Percentiles rank a stretch among this genome's conserved stretches.
phyloP scores from a whole-genome alignment of 2,113 vertebrate genomes.

The Cervus canadensis region DNA sequence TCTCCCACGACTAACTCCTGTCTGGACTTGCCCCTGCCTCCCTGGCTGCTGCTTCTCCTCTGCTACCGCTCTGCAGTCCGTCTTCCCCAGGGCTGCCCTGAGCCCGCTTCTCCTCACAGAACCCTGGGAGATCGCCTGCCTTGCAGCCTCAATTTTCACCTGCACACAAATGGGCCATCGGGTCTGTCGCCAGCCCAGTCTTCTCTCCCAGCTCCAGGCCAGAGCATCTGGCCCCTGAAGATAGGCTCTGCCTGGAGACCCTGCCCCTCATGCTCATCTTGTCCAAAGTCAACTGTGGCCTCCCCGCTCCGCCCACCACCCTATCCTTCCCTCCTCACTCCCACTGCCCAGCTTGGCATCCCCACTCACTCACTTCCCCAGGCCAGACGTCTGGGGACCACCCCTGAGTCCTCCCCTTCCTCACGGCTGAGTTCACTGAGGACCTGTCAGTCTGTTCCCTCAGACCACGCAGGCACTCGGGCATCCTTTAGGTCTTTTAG shows the following conservation, averaged over 20 bases:
- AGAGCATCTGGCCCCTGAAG: not conserved
- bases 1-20: not conserved
- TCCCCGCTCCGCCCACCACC: accelerated
- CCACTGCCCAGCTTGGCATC: not conserved
- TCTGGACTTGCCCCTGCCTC: not conserved
- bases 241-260: not conserved
- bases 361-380: not conserved
- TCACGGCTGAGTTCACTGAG: accelerated
- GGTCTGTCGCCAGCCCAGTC: not conserved
- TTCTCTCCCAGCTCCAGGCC: not conserved
- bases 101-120: not conserved
- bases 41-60: not conserved
- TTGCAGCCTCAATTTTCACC: not conserved
- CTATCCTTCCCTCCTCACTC: not conserved
- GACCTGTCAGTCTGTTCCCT: not conserved
- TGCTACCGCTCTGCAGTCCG: not conserved
- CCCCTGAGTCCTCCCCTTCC: not conserved
- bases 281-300: not conserved
- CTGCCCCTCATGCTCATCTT: not conserved
- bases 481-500: not conserved
- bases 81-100: not conserved
- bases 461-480: not conserved
- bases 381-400: accelerated
- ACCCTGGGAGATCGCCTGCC: accelerated
- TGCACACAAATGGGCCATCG: not conserved